Percentiles rank a stretch among this genome's conserved stretches.
phyloP scores from a whole-genome alignment of 2,888 invertebrate species.

The Pristionchus entomophagus region DNA sequence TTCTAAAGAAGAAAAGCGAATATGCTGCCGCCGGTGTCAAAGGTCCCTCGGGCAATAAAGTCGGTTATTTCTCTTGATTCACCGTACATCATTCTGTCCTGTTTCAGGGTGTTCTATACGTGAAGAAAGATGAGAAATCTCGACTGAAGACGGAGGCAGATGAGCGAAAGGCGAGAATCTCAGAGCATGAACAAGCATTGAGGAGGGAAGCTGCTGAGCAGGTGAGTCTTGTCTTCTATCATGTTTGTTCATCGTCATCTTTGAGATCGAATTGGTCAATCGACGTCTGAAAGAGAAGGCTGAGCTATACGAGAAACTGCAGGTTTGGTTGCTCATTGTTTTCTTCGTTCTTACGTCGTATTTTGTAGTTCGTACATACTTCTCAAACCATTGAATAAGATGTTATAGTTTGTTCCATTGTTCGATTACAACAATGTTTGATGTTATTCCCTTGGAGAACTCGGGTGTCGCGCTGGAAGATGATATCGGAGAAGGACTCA shows the following conservation, averaged over 20 bases:
- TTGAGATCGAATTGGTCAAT: slow-evolving; percentile 16
- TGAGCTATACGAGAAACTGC: slow-evolving; percentile 39
- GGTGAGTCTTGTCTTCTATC: not conserved
- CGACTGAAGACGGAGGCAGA: not conserved
- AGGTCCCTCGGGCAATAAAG: not conserved
- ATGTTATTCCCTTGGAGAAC: not conserved
- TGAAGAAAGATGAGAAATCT: slow-evolving; percentile 45
- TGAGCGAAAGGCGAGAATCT: slow-evolving; percentile 16
- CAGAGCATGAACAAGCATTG: slow-evolving; percentile 38
- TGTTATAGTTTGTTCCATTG: too few relatives aligned
- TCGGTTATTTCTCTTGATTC: not conserved
- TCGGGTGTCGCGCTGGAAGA: slow-evolving; percentile 8
- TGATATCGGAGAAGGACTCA: slow-evolving; percentile 24
- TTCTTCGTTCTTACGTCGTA: not conserved
- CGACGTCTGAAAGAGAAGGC: slow-evolving; percentile 39
- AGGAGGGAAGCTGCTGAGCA: slow-evolving; percentile 33
- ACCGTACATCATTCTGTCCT: not conserved
- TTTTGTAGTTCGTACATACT: too few relatives aligned
- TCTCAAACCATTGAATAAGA: too few relatives aligned
- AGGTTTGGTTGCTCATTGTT: not conserved
- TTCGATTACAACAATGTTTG: too few relatives aligned
- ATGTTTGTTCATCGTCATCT: not conserved
- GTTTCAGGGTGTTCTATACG: slow-evolving; percentile 37
- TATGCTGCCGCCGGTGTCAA: not conserved
- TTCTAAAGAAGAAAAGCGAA: slow-evolving; percentile 36